Base-by-base conservation (phyloP, 2,113 vertebrate species). In the Pampusana beccarii region DNA sequence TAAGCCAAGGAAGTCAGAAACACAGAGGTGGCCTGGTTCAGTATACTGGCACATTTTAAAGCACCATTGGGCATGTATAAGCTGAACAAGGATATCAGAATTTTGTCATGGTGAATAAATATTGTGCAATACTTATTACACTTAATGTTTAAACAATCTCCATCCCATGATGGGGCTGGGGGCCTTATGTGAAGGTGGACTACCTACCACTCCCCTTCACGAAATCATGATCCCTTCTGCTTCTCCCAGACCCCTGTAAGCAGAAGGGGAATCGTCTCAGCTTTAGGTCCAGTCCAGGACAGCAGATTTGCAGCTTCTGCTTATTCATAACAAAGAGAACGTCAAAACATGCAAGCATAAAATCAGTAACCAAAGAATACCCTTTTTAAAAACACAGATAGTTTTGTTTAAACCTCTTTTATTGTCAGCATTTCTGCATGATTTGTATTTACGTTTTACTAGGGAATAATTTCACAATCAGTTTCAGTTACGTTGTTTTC, bases 401-500 rank as follows among this genome's bases (percentile, higher is more conserved):
- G 26, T 46, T 65, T 66, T 34, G 67, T 54, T 54, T 11, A 86
- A 87, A 28, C 3, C 11, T 89, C 18, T 79, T 50, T 28, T 61
- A 40, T 53, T 92, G 65, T 72, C 81, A 90, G 36, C 21, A 48
- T 72, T 87, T 91, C 83, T 81, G 18, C 53, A 36, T 65, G 29
- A 84, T 29, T 82, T 1, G 1, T 74, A 50, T 78, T 80, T 92
- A 75, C 40, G n/a, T 94, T 94, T 87, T 74, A 5, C 54, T 90
- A 57, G 60, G 56, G 60, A 92, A 38, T 58, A 78, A 34, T 71
- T 89, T 93, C 61, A 80, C 53, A 56, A 66, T 74, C 80, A 75
- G 38, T 54, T 92, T 84, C 46, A 74, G 23, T 26, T 11, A 38
- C 17, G 51, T 89, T 8, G 1, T 78, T 84, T 96, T 79, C 69